These are phyloP conservation scores for Amphipoea lucens DNA, from an alignment of 2,888 invertebrate genomes.

Conservation along the genomic window DNA sequence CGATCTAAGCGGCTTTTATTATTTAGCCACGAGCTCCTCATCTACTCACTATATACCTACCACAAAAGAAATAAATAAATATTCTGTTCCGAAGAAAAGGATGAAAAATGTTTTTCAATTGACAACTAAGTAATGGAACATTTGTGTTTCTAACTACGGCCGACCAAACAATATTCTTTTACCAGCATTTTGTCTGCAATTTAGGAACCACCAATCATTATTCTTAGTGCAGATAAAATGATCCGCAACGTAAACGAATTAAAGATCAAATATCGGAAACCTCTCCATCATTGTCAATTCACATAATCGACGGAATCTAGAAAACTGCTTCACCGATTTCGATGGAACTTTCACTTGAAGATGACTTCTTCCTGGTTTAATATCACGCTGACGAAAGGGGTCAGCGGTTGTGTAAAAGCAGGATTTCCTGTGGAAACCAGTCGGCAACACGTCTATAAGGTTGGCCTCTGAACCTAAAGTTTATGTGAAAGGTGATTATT, in stretches of 20 bases:
- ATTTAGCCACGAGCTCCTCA: too few relatives aligned
- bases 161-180: not conserved
- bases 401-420: slow-evolving; percentile 52
- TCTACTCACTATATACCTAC: too few relatives aligned
- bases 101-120: not conserved
- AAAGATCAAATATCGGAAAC: slow-evolving; percentile 5
- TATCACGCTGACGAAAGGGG: slow-evolving; percentile 42
- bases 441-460: slow-evolving; percentile 26
- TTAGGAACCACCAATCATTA: too few relatives aligned
- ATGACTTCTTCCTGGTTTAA: slow-evolving; percentile 49
- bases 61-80: too few relatives aligned
- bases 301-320: slow-evolving; percentile 40
- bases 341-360: slow-evolving; percentile 52
- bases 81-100: too few relatives aligned
- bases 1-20: too few relatives aligned
- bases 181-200: not conserved
- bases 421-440: slow-evolving; percentile 59
- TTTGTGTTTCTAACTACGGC: not conserved
- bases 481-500: slow-evolving; percentile 44
- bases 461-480: slow-evolving; percentile 31
- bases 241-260: not conserved
- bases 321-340: slow-evolving; percentile 36
- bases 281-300: slow-evolving; percentile 32
- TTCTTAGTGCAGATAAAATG: not conserved
- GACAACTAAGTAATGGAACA: not conserved